phyloP scores from a whole-genome alignment of 2,888 invertebrate species.

The Xestia rhomboidea region DNA sequence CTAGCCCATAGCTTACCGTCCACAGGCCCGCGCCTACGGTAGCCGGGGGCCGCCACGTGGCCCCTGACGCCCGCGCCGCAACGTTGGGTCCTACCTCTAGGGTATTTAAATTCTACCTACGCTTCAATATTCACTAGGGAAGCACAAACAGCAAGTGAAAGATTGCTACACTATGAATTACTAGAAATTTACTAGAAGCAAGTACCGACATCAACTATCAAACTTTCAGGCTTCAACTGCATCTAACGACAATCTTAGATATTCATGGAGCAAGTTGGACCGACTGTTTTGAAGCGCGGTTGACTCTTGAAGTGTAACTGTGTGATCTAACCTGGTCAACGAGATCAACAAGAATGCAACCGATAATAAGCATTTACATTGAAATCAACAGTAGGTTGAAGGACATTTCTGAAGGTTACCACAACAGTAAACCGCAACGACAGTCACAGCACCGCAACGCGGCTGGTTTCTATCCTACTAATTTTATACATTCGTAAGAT shows the following conservation, averaged over 20 bases:
- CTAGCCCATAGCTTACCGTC: too few species aligned
- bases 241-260: constrained; percentile 6
- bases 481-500: too few species aligned
- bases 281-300: neutral
- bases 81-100: too few species aligned
- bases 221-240: constrained; percentile 6
- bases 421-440: neutral
- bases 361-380: too few species aligned
- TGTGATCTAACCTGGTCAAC: neutral
- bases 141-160: neutral
- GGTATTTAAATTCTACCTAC: too few species aligned
- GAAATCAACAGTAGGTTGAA: neutral
- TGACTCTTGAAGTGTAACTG: neutral
- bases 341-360: neutral
- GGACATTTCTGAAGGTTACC: neutral
- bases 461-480: too few species aligned
- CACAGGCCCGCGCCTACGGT: too few species aligned
- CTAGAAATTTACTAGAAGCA: neutral
- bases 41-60: too few species aligned
- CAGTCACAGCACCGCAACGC: neutral
- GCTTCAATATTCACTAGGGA: neutral
- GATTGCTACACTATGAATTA: neutral
- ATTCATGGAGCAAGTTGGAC: constrained; percentile 21
- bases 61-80: too few species aligned
- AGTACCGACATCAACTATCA: neutral